Evolutionary conservation across 2,113 vertebrate species (phyloP).

Genomic region (Menidia beryllina): DNA sequence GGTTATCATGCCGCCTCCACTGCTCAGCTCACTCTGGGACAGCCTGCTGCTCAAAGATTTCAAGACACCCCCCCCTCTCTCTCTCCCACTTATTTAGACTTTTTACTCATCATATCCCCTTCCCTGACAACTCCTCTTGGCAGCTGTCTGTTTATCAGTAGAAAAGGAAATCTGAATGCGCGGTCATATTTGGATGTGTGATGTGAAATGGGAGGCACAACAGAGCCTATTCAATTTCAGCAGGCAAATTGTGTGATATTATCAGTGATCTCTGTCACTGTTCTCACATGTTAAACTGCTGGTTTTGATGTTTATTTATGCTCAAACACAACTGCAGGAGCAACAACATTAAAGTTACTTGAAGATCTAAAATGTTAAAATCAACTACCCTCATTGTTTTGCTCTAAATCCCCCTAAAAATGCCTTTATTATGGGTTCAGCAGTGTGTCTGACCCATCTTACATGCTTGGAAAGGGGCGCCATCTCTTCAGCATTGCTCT

Average conservation of each 20-base stretch:
- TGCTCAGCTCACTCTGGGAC: conserved; percentile 32
- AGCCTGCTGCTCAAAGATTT: conserved; percentile 87
- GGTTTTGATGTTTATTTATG: not conserved
- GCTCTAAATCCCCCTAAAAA: too few species aligned
- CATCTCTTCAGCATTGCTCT: too few species aligned
- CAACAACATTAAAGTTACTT: not conserved
- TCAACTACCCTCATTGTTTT: too few species aligned
- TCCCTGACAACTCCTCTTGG: conserved; percentile 24
- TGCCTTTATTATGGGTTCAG: too few species aligned
- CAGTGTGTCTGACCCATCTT: too few species aligned
- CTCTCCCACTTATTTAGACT: conserved; percentile 13
- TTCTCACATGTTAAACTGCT: conserved; percentile 5
- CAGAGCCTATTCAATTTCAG: not conserved
- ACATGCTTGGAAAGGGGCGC: too few species aligned
- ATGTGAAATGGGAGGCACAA: conserved; percentile 3
- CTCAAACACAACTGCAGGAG: not conserved
- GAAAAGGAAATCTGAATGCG: conserved; percentile 17
- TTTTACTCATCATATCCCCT: conserved; percentile 12
- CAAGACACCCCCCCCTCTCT: conserved; percentile 29
- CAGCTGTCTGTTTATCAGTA: conserved; percentile 41
- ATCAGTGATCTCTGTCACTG: conserved; percentile 9
- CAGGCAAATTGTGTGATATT: conserved; percentile 29
- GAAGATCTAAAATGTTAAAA: not conserved
- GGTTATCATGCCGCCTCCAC: conserved; percentile 85
- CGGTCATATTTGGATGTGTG: conserved; percentile 50